phyloP scores from a whole-genome alignment of 1,140 invertebrate genomes.

The Neodiprion virginianus region DNA sequence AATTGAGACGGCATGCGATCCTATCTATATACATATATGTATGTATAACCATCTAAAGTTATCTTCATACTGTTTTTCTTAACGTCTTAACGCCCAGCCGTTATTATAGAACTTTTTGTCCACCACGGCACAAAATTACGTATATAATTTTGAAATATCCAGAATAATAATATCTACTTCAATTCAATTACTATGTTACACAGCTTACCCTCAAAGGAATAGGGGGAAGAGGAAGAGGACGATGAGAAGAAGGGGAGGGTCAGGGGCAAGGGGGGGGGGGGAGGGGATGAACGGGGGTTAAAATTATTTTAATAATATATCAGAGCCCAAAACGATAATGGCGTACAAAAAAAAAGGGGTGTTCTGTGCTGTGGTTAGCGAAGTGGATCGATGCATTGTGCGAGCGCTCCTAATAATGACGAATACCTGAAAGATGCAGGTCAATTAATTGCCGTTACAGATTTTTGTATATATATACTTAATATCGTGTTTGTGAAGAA shows the following conservation, averaged over 20 bases:
- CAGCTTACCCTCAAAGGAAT: too few species aligned
- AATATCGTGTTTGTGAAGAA: conserved; percentile 4
- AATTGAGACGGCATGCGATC: background rate
- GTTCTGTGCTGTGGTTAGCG: conserved; percentile 38
- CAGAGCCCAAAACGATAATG: conserved; percentile 35
- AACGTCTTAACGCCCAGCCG: too few species aligned
- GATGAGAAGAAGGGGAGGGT: too few species aligned
- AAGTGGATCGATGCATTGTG: conserved; percentile 8
- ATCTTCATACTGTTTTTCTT: background rate
- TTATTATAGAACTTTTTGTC: background rate
- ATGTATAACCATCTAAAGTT: background rate
- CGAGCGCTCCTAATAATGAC: background rate
- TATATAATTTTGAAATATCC: too few species aligned
- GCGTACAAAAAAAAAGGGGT: conserved; percentile 34
- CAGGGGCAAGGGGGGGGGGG: background rate
- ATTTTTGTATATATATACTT: background rate
- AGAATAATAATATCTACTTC: too few species aligned
- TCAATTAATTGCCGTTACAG: conserved; percentile 12
- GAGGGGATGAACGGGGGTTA: conserved; percentile 10
- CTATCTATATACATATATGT: background rate
- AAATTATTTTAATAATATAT: conserved; percentile 29
- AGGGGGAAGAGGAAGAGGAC: too few species aligned
- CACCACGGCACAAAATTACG: background rate
- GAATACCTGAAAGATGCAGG: background rate
- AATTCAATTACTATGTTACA: too few species aligned